Percentiles rank a stretch among this genome's conserved stretches.
Evolutionary conservation across 2,888 invertebrate species (phyloP).

Genomic region (Apamea sordens): DNA sequence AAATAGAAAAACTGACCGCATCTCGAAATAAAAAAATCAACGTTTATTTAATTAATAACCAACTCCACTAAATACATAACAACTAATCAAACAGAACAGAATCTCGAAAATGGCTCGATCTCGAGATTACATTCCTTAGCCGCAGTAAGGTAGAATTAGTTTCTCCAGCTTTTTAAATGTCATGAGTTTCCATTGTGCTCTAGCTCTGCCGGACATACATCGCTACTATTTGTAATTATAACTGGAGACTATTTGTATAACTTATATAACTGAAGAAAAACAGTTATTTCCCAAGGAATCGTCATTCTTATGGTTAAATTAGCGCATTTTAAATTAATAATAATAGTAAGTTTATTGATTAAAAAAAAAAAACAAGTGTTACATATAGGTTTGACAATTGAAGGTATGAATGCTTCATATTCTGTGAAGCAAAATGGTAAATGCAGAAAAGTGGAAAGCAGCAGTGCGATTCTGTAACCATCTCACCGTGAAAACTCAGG

Average conservation of each 20-base stretch:
- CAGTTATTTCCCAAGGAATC: neutral
- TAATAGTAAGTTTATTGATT: too few relatives aligned
- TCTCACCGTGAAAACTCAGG: too few relatives aligned
- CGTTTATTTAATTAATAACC: too few relatives aligned
- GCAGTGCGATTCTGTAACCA: too few relatives aligned
- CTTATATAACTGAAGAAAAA: neutral
- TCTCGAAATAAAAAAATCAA: neutral
- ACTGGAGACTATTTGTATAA: neutral
- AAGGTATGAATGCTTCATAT: neutral
- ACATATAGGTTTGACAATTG: too few relatives aligned
- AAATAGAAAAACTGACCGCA: neutral
- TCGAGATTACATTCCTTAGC: neutral
- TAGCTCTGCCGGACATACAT: neutral
- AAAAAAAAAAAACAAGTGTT: too few relatives aligned
- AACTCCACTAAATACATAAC: too few relatives aligned
- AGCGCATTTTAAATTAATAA: neutral
- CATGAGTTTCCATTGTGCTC: neutral
- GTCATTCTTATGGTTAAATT: neutral
- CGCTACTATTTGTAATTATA: neutral
- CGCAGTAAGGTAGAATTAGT: too few relatives aligned
- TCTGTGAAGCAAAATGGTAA: neutral
- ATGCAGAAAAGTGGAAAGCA: neutral
- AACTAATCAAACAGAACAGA: neutral
- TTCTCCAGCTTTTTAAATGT: neutral
- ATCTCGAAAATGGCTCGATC: neutral